Conservation (phyloP, 2,797 vertebrate genomes). For the Onychomys arenicola region DNA sequence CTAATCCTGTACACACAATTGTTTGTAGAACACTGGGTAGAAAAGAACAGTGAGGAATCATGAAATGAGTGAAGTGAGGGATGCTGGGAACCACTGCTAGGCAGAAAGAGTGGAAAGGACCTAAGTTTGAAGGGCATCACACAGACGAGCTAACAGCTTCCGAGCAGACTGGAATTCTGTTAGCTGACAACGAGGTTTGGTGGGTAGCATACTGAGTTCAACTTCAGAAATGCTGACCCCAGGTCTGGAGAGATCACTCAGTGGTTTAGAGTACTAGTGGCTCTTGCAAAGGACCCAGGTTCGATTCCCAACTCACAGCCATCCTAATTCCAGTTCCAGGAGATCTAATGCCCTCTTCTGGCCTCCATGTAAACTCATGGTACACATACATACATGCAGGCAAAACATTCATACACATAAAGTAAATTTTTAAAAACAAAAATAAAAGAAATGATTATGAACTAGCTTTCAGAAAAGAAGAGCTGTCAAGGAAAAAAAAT, state of each 20-base stretch:
- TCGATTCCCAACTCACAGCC: background rate
- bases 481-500: background rate
- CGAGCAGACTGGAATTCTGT: background rate
- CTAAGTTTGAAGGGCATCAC: background rate
- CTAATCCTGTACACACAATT: background rate
- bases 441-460: background rate
- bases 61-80: background rate
- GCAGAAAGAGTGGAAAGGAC: background rate
- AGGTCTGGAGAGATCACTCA: background rate
- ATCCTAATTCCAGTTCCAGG: background rate
- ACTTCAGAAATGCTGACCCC: conserved; percentile 18
- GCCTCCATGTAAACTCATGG: background rate
- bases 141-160: background rate
- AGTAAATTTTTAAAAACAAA: background rate
- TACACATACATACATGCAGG: background rate
- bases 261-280: background rate
- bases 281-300: background rate
- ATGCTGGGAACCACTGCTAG: background rate
- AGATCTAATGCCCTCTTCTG: background rate
- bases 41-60: background rate
- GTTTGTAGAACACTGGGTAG: background rate
- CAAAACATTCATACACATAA: background rate
- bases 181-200: background rate
- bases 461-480: background rate
- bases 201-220: background rate